phyloP scores from a whole-genome alignment of 2,113 vertebrate genomes.

The Pandion haliaetus region DNA sequence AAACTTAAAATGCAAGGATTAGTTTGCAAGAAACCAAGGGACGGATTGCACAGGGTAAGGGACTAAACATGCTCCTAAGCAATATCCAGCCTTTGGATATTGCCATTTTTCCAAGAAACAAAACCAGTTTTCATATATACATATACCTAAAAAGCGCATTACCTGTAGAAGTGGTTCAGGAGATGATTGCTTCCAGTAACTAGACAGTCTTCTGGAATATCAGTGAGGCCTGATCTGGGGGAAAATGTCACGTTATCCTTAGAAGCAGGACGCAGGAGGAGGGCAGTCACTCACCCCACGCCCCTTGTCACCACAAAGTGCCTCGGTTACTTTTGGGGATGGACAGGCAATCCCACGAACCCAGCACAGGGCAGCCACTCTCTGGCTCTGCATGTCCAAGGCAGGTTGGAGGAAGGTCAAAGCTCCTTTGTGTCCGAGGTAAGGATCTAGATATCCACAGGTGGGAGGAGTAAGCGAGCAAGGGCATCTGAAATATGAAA shows the following conservation, averaged over 20 bases:
- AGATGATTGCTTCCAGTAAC: background rate
- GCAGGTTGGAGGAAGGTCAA: background rate
- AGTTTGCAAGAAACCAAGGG: background rate
- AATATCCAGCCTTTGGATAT: background rate
- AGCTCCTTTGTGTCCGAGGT: background rate
- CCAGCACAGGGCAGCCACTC: background rate
- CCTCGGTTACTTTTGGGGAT: background rate
- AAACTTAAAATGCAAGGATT: background rate
- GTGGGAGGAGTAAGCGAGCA: background rate
- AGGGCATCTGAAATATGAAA: background rate
- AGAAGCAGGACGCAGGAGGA: background rate
- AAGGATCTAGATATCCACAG: background rate
- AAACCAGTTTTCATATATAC: background rate
- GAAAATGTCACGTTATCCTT: background rate
- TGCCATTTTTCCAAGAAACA: background rate
- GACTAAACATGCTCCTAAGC: background rate
- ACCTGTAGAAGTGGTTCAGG: background rate
- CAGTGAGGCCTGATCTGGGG: background rate
- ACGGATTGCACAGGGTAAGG: background rate
- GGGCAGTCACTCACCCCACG: background rate
- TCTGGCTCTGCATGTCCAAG: background rate
- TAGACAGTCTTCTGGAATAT: background rate
- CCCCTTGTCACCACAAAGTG: background rate
- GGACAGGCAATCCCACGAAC: background rate
- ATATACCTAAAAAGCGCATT: background rate